Percentiles rank a stretch among this genome's conserved stretches.
Evolutionary conservation across 2,113 vertebrate species (phyloP).

Genomic region (Macaca mulatta): DNA sequence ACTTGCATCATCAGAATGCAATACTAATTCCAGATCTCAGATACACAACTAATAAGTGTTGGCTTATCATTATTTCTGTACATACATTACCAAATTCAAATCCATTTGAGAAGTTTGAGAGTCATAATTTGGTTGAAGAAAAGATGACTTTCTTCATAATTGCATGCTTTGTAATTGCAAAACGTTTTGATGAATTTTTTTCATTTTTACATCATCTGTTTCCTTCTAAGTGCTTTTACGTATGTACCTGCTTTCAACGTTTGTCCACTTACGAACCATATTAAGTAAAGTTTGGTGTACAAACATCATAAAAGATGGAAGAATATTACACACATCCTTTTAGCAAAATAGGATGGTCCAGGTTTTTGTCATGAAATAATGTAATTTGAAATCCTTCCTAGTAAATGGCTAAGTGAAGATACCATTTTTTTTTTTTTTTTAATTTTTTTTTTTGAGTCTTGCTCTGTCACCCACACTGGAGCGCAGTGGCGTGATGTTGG

Average conservation of each 20-base stretch:
- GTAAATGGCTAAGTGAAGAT: neutral
- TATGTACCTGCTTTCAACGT: neutral
- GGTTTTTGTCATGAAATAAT: neutral
- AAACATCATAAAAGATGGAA: neutral
- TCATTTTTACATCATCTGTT: neutral
- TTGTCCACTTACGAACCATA: neutral
- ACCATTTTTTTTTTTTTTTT: neutral
- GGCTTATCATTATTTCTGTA: neutral
- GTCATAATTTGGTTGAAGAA: neutral
- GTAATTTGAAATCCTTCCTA: neutral
- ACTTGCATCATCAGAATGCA: neutral
- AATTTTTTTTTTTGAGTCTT: too few species aligned
- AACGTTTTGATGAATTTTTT: neutral
- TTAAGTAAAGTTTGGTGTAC: neutral
- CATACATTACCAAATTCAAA: neutral
- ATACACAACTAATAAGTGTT: neutral
- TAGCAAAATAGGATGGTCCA: neutral
- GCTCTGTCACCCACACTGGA: too few species aligned
- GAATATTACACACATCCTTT: neutral
- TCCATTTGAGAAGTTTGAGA: neutral
- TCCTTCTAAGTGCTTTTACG: neutral
- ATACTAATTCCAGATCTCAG: neutral
- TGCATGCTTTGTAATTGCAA: neutral
- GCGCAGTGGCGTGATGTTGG: too few species aligned
- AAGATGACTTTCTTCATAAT: neutral